Percentiles rank a stretch among this genome's conserved stretches.
These are phyloP conservation scores for Alligator mississippiensis DNA, from an alignment of 2,113 vertebrate genomes.

Conservation along the genomic window DNA sequence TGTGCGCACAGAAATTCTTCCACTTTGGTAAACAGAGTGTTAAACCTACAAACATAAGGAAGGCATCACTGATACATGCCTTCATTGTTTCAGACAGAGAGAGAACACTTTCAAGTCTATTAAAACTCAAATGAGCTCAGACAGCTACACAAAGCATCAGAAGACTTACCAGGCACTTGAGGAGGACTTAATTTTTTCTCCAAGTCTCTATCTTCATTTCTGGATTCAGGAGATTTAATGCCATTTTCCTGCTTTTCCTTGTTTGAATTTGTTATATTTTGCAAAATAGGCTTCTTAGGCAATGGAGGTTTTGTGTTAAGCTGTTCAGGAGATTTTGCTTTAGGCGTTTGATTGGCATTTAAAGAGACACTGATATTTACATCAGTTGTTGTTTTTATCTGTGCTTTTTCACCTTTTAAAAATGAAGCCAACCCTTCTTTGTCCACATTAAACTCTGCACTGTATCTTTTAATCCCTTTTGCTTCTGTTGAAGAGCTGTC, in stretches of 20 bases:
- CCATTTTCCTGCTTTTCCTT: slow-evolving; percentile 64
- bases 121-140: not conserved
- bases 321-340: slow-evolving; percentile 72
- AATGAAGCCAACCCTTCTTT: slow-evolving; percentile 54
- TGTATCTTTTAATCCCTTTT: slow-evolving; percentile 75
- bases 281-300: slow-evolving; percentile 76
- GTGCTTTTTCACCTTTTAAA: slow-evolving; percentile 65
- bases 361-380: slow-evolving; percentile 33
- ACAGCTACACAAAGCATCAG: not conserved
- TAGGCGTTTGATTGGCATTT: slow-evolving; percentile 68
- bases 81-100: not conserved
- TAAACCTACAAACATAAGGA: not conserved
- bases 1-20: not conserved
- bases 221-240: slow-evolving; percentile 30
- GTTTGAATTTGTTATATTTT: slow-evolving; percentile 45
- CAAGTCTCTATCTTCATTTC: slow-evolving; percentile 57
- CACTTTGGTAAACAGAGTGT: not conserved
- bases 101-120: not conserved
- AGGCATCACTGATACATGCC: not conserved
- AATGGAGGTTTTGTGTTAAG: slow-evolving; percentile 76
- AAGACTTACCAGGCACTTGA: slow-evolving; percentile 83
- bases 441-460: slow-evolving; percentile 74
- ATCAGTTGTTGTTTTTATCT: not conserved
- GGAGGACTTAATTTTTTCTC: slow-evolving; percentile 66
- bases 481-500: slow-evolving; percentile 66